Evolutionary conservation across 2,113 vertebrate genomes (phyloP).

Genomic region (Struthidea cinerea): DNA sequence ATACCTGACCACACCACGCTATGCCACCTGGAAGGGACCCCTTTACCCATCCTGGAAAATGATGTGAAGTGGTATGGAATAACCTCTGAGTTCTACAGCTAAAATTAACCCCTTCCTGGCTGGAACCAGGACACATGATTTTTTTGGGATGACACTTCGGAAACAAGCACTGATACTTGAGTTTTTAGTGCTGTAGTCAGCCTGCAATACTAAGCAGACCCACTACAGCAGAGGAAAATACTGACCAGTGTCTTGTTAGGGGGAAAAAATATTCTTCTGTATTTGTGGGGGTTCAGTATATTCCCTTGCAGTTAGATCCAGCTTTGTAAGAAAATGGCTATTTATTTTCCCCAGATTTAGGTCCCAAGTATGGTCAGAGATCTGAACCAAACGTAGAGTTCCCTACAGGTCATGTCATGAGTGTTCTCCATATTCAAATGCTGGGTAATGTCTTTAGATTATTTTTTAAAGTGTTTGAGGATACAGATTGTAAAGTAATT

Average conservation of each 20-base stretch:
- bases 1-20: neutral
- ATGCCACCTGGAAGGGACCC: neutral
- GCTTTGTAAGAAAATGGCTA: neutral
- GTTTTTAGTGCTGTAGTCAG: neutral
- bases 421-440: neutral
- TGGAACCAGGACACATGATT: neutral
- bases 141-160: neutral
- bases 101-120: neutral
- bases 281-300: neutral
- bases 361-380: neutral
- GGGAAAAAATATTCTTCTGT: neutral
- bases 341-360: neutral
- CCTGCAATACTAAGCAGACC: neutral
- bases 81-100: neutral
- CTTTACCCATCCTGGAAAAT: neutral
- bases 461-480: neutral
- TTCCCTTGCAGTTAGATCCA: neutral
- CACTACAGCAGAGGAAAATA: neutral
- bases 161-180: neutral
- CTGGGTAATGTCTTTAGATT: neutral
- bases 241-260: neutral
- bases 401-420: neutral
- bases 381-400: neutral
- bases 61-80: neutral
- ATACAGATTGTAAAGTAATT: neutral